Evolutionary conservation across 2,888 invertebrate genomes (phyloP), one percentile per base, ranked within the genome.

Genomic region (Pseudococcus longispinus): DNA sequence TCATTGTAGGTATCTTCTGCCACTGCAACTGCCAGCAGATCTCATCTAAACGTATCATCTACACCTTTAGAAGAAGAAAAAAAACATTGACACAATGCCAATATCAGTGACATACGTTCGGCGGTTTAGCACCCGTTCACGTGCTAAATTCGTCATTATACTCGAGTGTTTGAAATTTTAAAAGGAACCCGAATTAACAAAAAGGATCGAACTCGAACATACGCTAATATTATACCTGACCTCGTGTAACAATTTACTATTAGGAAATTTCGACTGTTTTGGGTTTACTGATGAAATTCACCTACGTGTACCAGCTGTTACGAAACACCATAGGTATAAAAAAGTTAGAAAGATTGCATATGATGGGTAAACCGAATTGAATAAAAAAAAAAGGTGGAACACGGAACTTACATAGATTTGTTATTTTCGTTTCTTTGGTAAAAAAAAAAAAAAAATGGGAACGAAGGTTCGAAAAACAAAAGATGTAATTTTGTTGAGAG

Each of bases 81-180:
- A 51, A 51, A 4, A 18, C 60, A 23, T 20, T 20, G 20, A 42
- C 42, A 11, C 29, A 42, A 80, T 80, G 77, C 42, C 20, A 80
- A 80, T 26, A 80, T 80, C 77, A 80, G 42, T 80, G 42, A 80
- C 77, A 80, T 80, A 80, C 77, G 77, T 80, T 42, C n/a, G 42
- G 77, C 77, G 77, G 77, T 80, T 70, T 42, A 80, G 42, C 77
- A 80, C 77, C 42, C 77, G 42, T 80, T 80, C 77, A 80, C 77
- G 77, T 80, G 77, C 77, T 80, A 80, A 80, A 80, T 80, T 74
- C 32, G 26, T 42, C 42, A 80, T 80, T 74, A 37, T 37, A 8
- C n/a, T 32, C 26, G 18, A 37, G 74, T 6, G 3, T 74, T 74
- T 42, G 20, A 42, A 80, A 60, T 60, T 80, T 80, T n/a, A 18